phyloP scores from a whole-genome alignment of 2,797 vertebrate species.

The Microctenopoma lineatum region DNA sequence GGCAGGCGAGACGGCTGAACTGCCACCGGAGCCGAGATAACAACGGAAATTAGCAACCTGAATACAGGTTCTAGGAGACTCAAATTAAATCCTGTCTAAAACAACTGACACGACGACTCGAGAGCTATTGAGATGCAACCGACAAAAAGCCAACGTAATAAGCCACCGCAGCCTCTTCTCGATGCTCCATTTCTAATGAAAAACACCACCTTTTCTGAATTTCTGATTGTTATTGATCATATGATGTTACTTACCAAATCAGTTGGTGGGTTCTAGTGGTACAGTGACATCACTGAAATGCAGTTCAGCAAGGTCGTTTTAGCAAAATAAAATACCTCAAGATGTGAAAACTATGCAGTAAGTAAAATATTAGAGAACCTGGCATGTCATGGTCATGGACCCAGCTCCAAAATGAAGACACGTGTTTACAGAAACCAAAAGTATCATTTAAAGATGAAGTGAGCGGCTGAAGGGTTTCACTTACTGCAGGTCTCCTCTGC shows the following conservation, averaged over 20 bases:
- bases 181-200: no score
- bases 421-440: not conserved
- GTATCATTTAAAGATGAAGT: not conserved
- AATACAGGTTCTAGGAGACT: constrained; percentile 24
- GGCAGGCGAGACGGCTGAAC: constrained; percentile 42
- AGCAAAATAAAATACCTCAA: no score
- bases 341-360: not conserved
- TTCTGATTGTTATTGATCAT: no score
- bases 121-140: constrained; percentile 8
- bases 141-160: constrained; percentile 13
- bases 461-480: constrained; percentile 45
- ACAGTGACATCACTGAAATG: no score
- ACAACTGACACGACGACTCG: not conserved
- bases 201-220: no score
- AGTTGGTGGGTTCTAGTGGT: no score
- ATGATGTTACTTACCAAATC: no score
- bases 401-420: not conserved
- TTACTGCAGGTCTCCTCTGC: constrained; percentile 93
- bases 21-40: constrained; percentile 40
- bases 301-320: not conserved
- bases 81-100: constrained; percentile 21
- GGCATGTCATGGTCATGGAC: no score
- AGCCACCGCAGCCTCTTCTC: not conserved
- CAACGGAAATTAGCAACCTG: constrained; percentile 59
- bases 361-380: not conserved